Evolutionary conservation across 2,113 vertebrate species (phyloP), one percentile per base, ranked within the genome.

Genomic region (Pygoscelis adeliae): DNA sequence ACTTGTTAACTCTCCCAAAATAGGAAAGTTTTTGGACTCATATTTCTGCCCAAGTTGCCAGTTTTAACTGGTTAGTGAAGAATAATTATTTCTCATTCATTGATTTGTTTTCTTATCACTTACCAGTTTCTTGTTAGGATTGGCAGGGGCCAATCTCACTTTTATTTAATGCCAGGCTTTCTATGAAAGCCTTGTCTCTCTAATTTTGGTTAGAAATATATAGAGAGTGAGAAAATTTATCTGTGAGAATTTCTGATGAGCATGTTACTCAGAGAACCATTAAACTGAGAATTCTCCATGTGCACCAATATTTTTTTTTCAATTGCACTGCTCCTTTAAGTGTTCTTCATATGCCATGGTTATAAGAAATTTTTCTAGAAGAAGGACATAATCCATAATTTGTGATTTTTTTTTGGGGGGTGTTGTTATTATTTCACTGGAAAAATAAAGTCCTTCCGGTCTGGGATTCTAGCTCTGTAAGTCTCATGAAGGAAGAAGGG

Each of bases 11-110:
- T 74, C 3, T 59, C 11, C 15, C 8, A 23, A 34, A 84, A 32
- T 0, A 46, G 1, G 25, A 36, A 42, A 36, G 9, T 9, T 53
- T 78, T 58, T 50, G 29, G 16, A 38, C 25, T 82, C 30, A 0
- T 18, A 16, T 81, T 73, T 91, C 58, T 84, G 38, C 63, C 11
- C 4, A n/a, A 14, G 11, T 36, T 49, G 19, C 16, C 16, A 15
- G 11, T 49, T 87, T 46, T 40, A 91, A 44, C 4, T 61, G 44
- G 14, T 15, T 22, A 56, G 5, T n/a, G 21, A 65, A n/a, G 30
- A 76, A 44, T 25, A 53, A 69, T 22, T 14, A 1, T 59, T 86
- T 66, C 17, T 34, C 9, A 49, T 40, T 53, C 6, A 27, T 8
- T 42, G 13, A 55, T 95, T 50, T 81, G 34, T 2, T 89, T 95